Evolutionary conservation across 2,113 vertebrate species (phyloP).

Genomic region (Tangachromis dhanisi): DNA sequence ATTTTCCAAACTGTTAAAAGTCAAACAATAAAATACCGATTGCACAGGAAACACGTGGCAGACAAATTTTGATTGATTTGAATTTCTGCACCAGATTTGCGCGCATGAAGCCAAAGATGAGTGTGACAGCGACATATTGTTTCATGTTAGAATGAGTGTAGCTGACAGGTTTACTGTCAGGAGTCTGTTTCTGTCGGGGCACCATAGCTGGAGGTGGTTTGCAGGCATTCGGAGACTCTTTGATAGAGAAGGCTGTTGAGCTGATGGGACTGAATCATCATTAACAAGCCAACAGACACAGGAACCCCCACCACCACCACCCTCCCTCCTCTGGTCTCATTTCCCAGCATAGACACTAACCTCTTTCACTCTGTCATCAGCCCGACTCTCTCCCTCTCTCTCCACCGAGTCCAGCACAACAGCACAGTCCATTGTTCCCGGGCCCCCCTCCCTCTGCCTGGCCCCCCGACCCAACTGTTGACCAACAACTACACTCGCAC

Average conservation of each 20-base stretch:
- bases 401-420: constrained; percentile 66
- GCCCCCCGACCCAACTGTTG: constrained; percentile 68
- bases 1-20: background rate
- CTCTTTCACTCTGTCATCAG: constrained; percentile 66
- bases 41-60: background rate
- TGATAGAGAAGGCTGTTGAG: constrained; percentile 57
- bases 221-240: constrained; percentile 22
- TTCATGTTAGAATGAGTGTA: background rate
- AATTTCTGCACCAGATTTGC: background rate
- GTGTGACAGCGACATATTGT: background rate
- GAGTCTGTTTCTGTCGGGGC: background rate
- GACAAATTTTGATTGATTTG: background rate
- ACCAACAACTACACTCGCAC: constrained; percentile 68
- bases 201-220: background rate
- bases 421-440: constrained; percentile 88
- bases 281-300: constrained; percentile 67
- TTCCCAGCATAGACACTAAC: constrained; percentile 72
- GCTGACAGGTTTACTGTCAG: background rate
- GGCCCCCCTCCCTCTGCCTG: constrained; percentile 60
- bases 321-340: constrained; percentile 43
- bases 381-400: constrained; percentile 37
- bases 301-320: constrained; percentile 7
- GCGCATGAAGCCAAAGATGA: no score
- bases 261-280: constrained; percentile 70
- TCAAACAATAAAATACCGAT: background rate